Evolutionary conservation across 2,113 vertebrate species (phyloP).

Genomic region (Otocyon megalotis): DNA sequence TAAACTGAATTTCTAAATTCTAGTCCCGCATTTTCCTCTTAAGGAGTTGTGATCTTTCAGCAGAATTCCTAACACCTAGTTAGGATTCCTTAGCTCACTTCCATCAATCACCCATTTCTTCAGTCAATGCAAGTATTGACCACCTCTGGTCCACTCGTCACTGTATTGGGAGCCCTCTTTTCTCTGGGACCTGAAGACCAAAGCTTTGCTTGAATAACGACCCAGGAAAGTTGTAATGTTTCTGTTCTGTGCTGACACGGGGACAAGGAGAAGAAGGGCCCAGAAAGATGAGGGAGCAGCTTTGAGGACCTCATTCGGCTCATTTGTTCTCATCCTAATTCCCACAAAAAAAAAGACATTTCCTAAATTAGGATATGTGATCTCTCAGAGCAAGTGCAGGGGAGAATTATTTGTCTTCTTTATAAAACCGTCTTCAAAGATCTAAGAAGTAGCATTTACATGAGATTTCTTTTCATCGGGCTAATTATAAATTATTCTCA

Average conservation of each 20-base stretch:
- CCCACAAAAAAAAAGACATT: background rate
- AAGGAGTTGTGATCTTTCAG: background rate
- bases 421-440: background rate
- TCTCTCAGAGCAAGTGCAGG: background rate
- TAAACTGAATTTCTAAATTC: background rate
- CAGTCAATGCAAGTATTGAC: too few relatives aligned
- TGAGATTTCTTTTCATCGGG: background rate
- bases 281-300: fast-evolving
- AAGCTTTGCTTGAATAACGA: fast-evolving
- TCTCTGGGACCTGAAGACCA: background rate
- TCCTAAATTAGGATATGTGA: background rate
- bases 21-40: background rate
- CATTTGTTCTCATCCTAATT: background rate
- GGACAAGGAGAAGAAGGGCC: too few relatives aligned
- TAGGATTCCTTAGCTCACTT: background rate
- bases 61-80: background rate
- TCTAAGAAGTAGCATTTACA: background rate
- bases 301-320: background rate
- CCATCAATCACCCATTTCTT: background rate
- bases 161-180: background rate
- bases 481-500: background rate
- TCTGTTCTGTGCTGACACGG: fast-evolving
- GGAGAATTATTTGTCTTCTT: background rate
- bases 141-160: too few relatives aligned
- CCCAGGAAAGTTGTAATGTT: too few relatives aligned